Base-by-base conservation (phyloP, 2,113 vertebrate genomes). In the Eira barbara region DNA sequence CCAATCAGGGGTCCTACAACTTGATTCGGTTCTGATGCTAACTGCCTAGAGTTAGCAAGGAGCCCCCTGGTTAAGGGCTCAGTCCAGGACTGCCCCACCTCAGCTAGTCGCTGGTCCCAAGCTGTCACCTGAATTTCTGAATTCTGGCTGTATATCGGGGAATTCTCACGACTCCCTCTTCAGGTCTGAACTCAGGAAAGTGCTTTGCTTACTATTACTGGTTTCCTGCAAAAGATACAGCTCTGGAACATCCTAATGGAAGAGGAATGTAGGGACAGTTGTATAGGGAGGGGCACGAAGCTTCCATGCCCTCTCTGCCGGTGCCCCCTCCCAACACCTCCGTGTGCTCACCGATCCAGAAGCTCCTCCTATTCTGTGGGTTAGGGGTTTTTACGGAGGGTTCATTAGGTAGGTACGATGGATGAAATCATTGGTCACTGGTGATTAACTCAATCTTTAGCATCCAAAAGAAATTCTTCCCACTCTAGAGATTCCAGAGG, bases 371-470 rank as follows among this genome's bases (percentile, higher is more conserved):
- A 34, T 0, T 4, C 18, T 23, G 6, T 34, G 45, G 39, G 34
- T 73, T 73, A 36, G 39, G 42, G 69, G 34, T 17, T 92, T 59
- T 79, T 45, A 57, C 45, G 23, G 47, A n/a, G 47, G 10, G 78
- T 78, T 95, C 27, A 45, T 49, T 63, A 63, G 6, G 49, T 45
- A 47, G 47, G 10, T 36, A 65, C 29, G 36, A 63, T 78, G 74
- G 42, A 61, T 83, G 47, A 78, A 78, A 69, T 79, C 74, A 39
- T 9, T 93, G 80, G 8, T 15, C 4, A 18, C 21, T 71, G 52
- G 39, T 71, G 67, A 88, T 34, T 29, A 92, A 65, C 31, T 95
- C 39, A 31, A 36, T 65, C 42, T 94, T 78, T 23, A 49, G 42
- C 82, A 84, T 31, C 79, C 47, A 80, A 67, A 93, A 96, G n/a